These are phyloP conservation scores for Adela reaumurella DNA, from an alignment of 2,888 invertebrate species.

Conservation along the genomic window DNA sequence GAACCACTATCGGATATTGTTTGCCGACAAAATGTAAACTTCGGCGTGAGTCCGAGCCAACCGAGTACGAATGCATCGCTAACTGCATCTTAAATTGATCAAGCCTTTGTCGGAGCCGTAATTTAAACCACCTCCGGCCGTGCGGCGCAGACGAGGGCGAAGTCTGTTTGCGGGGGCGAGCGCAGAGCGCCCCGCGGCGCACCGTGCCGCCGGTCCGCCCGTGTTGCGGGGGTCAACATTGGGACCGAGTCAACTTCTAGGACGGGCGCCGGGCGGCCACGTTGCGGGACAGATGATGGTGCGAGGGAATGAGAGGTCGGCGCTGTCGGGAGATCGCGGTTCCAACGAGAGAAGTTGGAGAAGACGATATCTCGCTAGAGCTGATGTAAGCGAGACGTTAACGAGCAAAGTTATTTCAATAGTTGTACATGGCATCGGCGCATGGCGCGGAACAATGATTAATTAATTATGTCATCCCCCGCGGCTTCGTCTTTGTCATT, in stretches of 20 bases:
- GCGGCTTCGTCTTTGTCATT: constrained; percentile 32
- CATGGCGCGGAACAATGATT: constrained; percentile 34
- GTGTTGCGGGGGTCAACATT: background rate
- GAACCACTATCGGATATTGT: too few species aligned
- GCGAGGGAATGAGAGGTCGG: too few species aligned
- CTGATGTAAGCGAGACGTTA: constrained; percentile 34
- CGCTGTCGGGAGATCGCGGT: too few species aligned
- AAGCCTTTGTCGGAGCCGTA: background rate
- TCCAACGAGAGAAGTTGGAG: background rate
- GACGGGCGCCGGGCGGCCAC: background rate
- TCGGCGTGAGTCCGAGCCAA: background rate
- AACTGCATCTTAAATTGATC: background rate
- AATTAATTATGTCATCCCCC: constrained; percentile 38
- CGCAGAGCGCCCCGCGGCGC: too few species aligned
- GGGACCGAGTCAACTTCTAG: background rate
- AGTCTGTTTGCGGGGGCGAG: too few species aligned
- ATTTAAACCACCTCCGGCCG: too few species aligned
- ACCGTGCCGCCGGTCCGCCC: too few species aligned
- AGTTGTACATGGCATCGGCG: constrained; percentile 36
- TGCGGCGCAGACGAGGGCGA: too few species aligned
- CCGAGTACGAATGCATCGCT: background rate
- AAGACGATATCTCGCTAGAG: background rate
- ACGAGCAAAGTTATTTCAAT: constrained; percentile 30
- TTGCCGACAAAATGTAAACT: too few species aligned
- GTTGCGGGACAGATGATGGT: too few species aligned